A percentile compares a stretch with the other conserved stretches of the same genome.
These are phyloP conservation scores for Caranx melampygus DNA, from an alignment of 2,113 vertebrate genomes.

Conservation along the genomic window DNA sequence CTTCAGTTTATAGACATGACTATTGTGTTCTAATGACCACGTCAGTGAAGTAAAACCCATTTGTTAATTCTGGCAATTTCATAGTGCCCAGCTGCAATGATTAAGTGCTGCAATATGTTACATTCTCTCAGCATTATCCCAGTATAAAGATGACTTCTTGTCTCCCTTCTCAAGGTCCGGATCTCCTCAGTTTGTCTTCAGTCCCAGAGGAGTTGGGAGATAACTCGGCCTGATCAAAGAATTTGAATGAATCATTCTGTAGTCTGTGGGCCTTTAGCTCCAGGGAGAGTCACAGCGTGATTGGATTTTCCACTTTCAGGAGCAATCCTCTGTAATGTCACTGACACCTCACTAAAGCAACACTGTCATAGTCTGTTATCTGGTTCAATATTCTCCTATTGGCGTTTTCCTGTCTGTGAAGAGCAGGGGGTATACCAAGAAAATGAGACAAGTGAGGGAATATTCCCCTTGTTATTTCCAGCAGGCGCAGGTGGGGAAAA, in stretches of 20 bases:
- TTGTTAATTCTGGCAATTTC: slow-evolving; percentile 26
- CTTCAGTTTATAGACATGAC: neutral
- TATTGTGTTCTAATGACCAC: slow-evolving; percentile 14
- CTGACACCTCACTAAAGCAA: slow-evolving; percentile 63
- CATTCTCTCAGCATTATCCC: neutral
- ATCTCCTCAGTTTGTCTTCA: slow-evolving; percentile 53
- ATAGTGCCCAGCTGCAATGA: neutral
- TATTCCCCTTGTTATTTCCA: slow-evolving; percentile 62
- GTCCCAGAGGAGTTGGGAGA: slow-evolving; percentile 44
- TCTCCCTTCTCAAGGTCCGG: slow-evolving; percentile 37
- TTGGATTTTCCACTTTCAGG: slow-evolving; percentile 77
- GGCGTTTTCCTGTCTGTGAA: slow-evolving; percentile 59
- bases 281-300: slow-evolving; percentile 60
- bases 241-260: slow-evolving; percentile 68
- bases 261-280: slow-evolving; percentile 55
- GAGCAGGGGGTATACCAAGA: slow-evolving; percentile 37
- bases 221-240: slow-evolving; percentile 63
- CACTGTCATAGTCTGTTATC: slow-evolving; percentile 68
- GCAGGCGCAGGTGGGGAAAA: neutral
- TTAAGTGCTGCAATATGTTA: neutral
- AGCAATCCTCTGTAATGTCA: slow-evolving; percentile 68
- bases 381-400: slow-evolving; percentile 68
- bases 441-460: slow-evolving; percentile 63
- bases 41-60: slow-evolving; percentile 23
- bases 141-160: slow-evolving; percentile 22